Percentiles rank a stretch among this genome's conserved stretches.
These are phyloP conservation scores for Aulostomus chinensis DNA, from an alignment of 2,797 vertebrate species.

Conservation along the genomic window DNA sequence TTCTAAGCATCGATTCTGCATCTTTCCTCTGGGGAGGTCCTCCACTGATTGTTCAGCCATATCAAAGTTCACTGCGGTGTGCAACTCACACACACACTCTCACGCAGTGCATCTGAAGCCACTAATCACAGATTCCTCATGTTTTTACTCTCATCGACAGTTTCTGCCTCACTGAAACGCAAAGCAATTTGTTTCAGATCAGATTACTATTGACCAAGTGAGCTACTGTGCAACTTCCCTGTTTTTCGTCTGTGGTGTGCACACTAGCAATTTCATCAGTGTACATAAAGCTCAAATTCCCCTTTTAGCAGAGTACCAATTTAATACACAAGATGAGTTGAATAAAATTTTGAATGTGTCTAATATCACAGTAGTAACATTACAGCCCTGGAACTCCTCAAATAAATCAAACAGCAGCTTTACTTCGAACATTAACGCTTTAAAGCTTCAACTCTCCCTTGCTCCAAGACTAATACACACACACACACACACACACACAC, in stretches of 20 bases:
- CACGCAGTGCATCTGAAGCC: conserved; percentile 18
- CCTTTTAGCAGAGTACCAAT: background rate
- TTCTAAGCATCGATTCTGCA: conserved; percentile 31
- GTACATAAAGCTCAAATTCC: conserved; percentile 5
- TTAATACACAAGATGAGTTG: too few relatives aligned
- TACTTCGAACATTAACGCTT: too few relatives aligned
- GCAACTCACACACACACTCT: conserved; percentile 17
- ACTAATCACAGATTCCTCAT: conserved; percentile 45
- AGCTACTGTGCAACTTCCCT: conserved; percentile 41
- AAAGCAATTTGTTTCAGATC: conserved; percentile 32
- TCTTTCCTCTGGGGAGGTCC: conserved; percentile 27
- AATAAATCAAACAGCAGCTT: too few relatives aligned
- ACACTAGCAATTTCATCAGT: background rate
- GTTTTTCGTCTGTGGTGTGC: conserved; percentile 28
- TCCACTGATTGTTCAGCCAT: conserved; percentile 16
- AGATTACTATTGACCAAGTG: conserved; percentile 32
- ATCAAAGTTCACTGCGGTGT: conserved; percentile 34
- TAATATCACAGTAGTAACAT: too few relatives aligned
- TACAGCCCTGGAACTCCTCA: too few relatives aligned
- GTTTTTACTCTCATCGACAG: conserved; percentile 48
- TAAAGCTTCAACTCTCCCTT: too few relatives aligned
- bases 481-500: too few relatives aligned
- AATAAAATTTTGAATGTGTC: too few relatives aligned
- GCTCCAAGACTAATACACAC: too few relatives aligned
- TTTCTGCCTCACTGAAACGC: conserved; percentile 19